Evolutionary conservation across 2,888 invertebrate species (phyloP).

Genomic region (Sarcophaga caerulescens): DNA sequence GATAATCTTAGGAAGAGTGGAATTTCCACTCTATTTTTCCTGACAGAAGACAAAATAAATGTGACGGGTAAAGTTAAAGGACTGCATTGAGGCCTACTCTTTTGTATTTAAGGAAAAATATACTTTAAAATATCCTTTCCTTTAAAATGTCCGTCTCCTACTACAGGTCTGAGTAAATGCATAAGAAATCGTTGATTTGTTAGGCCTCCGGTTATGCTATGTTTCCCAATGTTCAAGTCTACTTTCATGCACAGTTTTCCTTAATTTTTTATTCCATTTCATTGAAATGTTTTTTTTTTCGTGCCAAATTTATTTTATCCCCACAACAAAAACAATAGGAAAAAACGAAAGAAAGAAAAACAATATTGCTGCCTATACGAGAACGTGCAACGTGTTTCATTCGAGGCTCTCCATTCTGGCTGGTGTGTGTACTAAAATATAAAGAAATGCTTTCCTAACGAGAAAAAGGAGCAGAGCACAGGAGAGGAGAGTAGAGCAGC

Average conservation of each 20-base stretch:
- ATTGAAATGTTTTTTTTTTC: conserved; percentile 28
- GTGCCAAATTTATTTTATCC: conserved; percentile 33
- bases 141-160: too few species aligned
- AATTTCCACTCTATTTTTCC: too few species aligned
- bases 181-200: conserved; percentile 51
- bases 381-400: conserved; percentile 23
- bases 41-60: too few species aligned
- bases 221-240: conserved; percentile 54
- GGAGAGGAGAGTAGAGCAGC: too few species aligned
- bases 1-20: too few species aligned
- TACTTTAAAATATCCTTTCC: too few species aligned
- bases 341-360: too few species aligned
- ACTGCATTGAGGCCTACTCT: too few species aligned
- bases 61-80: too few species aligned
- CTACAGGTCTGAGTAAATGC: background rate
- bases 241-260: conserved; percentile 12
- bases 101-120: too few species aligned
- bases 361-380: background rate
- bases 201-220: conserved; percentile 44
- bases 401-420: conserved; percentile 8
- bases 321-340: too few species aligned
- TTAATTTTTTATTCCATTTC: background rate
- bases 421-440: conserved; percentile 21
- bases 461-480: background rate
- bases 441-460: conserved; percentile 28